Conservation (phyloP, 2,797 vertebrate genomes). For the Manis javanica region DNA sequence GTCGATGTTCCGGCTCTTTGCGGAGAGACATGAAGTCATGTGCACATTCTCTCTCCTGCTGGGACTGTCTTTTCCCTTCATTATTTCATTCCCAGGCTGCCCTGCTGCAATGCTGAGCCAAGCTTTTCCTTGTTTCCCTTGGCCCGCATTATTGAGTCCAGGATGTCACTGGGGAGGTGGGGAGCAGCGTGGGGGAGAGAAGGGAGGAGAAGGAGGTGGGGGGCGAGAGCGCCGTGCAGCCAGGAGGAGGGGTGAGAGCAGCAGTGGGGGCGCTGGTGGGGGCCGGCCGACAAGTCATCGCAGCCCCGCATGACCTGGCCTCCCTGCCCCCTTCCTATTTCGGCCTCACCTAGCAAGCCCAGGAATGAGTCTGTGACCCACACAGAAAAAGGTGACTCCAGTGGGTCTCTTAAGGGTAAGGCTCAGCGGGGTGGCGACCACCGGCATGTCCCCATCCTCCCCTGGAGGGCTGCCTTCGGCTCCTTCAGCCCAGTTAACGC, state of each 20-base stretch:
- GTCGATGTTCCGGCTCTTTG: not conserved
- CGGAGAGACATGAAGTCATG: not conserved
- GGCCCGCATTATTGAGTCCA: not conserved
- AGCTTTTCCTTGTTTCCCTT: not conserved
- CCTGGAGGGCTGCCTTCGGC: not conserved
- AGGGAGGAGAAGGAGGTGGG: accelerated
- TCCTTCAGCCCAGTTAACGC: not conserved
- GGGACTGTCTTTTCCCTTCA: not conserved
- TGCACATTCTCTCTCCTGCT: not conserved
- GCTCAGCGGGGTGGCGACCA: not conserved
- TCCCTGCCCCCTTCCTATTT: not conserved
- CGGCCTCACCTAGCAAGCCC: not conserved
- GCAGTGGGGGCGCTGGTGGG: no score
- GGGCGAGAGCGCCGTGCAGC: no score
- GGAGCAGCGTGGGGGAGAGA: accelerated
- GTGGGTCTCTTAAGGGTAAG: not conserved
- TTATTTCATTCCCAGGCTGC: not conserved
- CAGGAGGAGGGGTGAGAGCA: not conserved
- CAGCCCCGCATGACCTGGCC: not conserved
- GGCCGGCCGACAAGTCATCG: no score
- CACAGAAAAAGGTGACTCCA: not conserved
- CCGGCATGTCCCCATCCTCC: not conserved
- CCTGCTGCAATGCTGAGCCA: not conserved
- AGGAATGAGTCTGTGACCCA: not conserved
- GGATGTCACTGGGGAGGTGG: not conserved